Conservation (phyloP, 2,797 vertebrate species). For the Cheracebus regulus region DNA sequence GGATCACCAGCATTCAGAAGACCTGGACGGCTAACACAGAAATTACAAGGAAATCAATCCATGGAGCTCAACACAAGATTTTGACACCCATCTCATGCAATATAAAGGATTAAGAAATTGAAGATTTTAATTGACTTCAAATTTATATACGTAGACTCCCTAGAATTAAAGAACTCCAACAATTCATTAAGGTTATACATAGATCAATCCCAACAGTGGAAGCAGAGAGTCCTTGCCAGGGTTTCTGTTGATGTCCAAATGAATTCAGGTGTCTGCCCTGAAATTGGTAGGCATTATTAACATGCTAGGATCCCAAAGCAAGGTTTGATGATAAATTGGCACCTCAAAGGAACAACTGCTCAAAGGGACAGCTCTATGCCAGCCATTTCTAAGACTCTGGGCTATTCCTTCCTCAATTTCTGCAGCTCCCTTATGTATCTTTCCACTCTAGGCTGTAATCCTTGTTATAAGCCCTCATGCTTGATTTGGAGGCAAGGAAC, state of each 20-base stretch:
- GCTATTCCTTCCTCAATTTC: constrained; percentile 85
- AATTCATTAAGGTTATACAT: constrained; percentile 79
- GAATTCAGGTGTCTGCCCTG: constrained; percentile 80
- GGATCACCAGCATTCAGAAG: constrained; percentile 95
- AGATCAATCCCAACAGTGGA: constrained; percentile 77
- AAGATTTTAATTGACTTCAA: constrained; percentile 75
- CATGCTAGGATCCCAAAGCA: constrained; percentile 79
- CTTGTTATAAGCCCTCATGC: constrained; percentile 56
- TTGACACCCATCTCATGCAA: neutral
- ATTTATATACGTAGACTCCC: constrained; percentile 77
- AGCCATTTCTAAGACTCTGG: constrained; percentile 90
- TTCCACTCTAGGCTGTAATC: constrained; percentile 82
- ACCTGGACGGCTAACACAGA: constrained; percentile 91
- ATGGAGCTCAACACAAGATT: neutral
- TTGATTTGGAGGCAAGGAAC: constrained; percentile 74
- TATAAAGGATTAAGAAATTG: constrained; percentile 47
- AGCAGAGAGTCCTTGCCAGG: constrained; percentile 56
- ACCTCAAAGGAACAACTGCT: constrained; percentile 90
- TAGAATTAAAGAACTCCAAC: constrained; percentile 76
- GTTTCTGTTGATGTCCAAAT: constrained; percentile 84
- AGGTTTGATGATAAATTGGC: constrained; percentile 91
- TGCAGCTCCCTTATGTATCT: constrained; percentile 77
- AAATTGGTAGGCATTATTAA: constrained; percentile 83
- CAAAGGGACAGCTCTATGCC: constrained; percentile 90
- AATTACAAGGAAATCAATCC: constrained; percentile 59